phyloP scores from a whole-genome alignment of 2,888 invertebrate species.

The Phytoseiulus persimilis region DNA sequence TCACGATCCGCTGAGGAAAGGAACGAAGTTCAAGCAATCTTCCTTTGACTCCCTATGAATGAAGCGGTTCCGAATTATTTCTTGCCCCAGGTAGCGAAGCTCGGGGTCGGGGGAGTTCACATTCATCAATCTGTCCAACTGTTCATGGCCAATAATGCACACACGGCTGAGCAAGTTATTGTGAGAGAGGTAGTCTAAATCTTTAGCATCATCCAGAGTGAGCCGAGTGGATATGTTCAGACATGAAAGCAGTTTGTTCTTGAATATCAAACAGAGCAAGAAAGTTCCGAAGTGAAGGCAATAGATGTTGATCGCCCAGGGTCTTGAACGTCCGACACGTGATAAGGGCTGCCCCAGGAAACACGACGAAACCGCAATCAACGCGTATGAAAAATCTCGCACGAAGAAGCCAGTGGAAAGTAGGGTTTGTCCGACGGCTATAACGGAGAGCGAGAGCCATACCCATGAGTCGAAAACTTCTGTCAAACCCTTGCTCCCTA shows the following conservation, averaged over 20 bases:
- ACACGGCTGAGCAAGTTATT: not conserved
- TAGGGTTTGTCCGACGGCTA: not conserved
- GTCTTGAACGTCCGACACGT: not conserved
- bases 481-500: not conserved
- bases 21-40: not conserved
- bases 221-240: not conserved
- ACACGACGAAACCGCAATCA: not conserved
- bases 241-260: not conserved
- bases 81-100: not conserved
- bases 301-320: not conserved
- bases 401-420: not conserved
- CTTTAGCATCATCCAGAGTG: not conserved
- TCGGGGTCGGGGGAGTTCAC: not conserved
- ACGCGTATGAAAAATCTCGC: not conserved
- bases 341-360: not conserved
- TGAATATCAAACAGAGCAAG: not conserved
- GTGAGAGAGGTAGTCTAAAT: not conserved
- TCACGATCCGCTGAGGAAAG: too few relatives aligned
- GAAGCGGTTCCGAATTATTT: not conserved
- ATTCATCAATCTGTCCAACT: not conserved
- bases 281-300: not conserved
- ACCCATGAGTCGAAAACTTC: not conserved
- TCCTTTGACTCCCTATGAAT: not conserved
- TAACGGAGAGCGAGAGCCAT: not conserved
- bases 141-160: not conserved